Base-by-base conservation (phyloP, 2,888 invertebrate species). In the Mesochorus sp. region DNA sequence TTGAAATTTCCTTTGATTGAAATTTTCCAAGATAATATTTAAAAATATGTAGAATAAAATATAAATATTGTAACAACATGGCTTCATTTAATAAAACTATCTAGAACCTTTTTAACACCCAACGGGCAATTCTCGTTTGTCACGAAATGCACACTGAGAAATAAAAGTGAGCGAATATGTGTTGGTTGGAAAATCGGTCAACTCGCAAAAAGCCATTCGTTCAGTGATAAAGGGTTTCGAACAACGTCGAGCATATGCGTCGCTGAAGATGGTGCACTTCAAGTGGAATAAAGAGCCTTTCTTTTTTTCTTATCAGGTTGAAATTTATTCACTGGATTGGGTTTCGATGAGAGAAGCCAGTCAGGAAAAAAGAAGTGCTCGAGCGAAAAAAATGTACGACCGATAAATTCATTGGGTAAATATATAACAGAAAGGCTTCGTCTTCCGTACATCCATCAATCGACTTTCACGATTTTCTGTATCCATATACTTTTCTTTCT, bases 201-300 rank as follows among this genome's bases (percentile, higher is more conserved):
- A n/a, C n/a, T n/a, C n/a, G n/a, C 28, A 14, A 66, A 59, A 66
- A 59, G 59, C 66, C 67, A 42, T 59, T 17, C 39, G 59, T 24
- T 42, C 67, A 37, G 51, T 74, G 55, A 53, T 44, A 51, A 26
- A 26, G 51, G n/a, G 28, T 57, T 39, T 24, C 24, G 8, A 39
- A 21, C 26, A 24, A 57, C 44, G 19, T 44, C 24, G 57, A 68
- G 37, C 8, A 53, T 10, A n/a, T n/a, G 39, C 59, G 5, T 17
- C 44, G 21, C 21, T 24, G 12, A 31, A 37, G 12, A 66, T 26
- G 12, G n/a, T 66, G 57, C 42, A 73, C 49, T 73, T 59, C 74
- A 73, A 73, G 66, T 37, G 73, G 74, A 74, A 74, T 67, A 61
- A 74, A 53, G 59, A 66, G 6, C 62, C n/a, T n/a, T n/a, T 31